Evolutionary conservation across 2,113 vertebrate species (phyloP), one percentile per base, ranked within the genome.

Genomic region (Heterocephalus glaber): DNA sequence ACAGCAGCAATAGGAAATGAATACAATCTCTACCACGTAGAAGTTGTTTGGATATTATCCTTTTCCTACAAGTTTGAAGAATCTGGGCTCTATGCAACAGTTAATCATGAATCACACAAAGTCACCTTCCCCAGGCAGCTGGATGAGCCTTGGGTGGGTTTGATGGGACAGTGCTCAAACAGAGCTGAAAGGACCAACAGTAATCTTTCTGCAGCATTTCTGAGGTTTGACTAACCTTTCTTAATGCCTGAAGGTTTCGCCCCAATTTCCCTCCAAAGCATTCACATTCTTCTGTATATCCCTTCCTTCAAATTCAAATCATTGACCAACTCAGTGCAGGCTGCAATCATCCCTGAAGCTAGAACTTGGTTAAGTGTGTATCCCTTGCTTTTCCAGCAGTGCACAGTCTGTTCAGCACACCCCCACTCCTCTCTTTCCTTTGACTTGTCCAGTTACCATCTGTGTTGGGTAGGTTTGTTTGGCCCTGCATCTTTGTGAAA

Each of bases 1-100:
- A 76, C 13, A 85, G 61, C 61, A 85, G 52, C 79, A 70, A 93
- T 38, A 83, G 19, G 26, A 95, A 83, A 88, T 3, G n/a, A 92
- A 82, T 14, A 49, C 41, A 83, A 58, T 49, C 16, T 70, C 80
- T 93, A 28, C 35, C 65, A 85, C 44, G 70, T 7, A 60, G 61
- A 70, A 68, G 2, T 47, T 12, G 35, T 82, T 91, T n/a, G n/a
- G 89, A 8, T 61, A 20, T n/a, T 44, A 26, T 8, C 30, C 16
- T 26, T 58, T 83, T 83, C 19, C 77, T 33, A 38, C 8, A 30
- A 58, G 19, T 28, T 87, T 87, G 63, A 24, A 81, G 54, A 74
- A 28, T 70, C 11, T 89, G 28, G 28, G 7, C 56, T 86, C 41
- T 65, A 65, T 68, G 56, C 65, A 76, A 65, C 56, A 76, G 28